Base-by-base conservation (phyloP, 2,888 invertebrate genomes). In the Embidobia sp. region DNA sequence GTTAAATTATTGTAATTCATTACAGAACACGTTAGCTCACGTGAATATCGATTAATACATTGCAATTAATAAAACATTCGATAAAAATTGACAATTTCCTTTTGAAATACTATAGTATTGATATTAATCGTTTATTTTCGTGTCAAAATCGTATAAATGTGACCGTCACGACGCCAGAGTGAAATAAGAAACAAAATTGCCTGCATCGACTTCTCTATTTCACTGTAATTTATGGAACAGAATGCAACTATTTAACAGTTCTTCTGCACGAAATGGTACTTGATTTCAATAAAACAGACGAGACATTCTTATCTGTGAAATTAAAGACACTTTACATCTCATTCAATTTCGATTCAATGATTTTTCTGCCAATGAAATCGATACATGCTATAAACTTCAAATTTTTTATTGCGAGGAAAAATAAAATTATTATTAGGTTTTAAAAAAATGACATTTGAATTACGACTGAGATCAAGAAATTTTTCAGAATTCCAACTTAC, bases 181-280 rank as follows among this genome's bases (percentile, higher is more conserved):
- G 22, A 44, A 44, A 10, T 4, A 15, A 44, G 16, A 40, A 18
- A 7, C 7, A 1, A 18, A 19, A 44, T 11, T 22, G 7, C 44
- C 11, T 4, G 11, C 10, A 44, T 19, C 44, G 3, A 6, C 11
- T 44, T 44, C 11, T 44, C 26, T 22, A 26, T 22, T 44, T 22
- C 26, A 44, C 22, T 22, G 44, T 7, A 22, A 22, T 44, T 44
- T 44, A 44, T 44, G 10, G 15, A 19, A 22, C 11, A 8, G 13
- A 19, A 44, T 26, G 19, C 10, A 19, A 44, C 10, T 11, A 44
- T 19, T 26, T 10, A 44, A 44, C 44, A 22, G 22, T 22, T 44
- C 26, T 44, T 22, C 19, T 22, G 44, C 44, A 44, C 26, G 44
- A 26, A 44, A 44, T 44, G 26, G 44, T 22, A n/a, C 19, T 44